Evolutionary conservation across 2,113 vertebrate species (phyloP), one percentile per base, ranked within the genome.

Genomic region (Alosa alosa): DNA sequence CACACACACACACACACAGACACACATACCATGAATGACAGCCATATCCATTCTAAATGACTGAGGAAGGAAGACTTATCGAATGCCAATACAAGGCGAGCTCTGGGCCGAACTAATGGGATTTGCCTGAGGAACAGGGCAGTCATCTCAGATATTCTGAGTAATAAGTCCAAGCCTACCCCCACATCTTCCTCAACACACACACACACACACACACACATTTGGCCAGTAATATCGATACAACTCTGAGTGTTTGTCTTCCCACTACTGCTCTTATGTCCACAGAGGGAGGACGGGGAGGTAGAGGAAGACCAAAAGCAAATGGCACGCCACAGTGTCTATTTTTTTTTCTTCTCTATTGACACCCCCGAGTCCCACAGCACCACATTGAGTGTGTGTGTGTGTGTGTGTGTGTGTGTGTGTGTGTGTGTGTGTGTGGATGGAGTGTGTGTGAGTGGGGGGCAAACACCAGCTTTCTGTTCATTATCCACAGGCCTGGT

Each of bases 71-170:
- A 89, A 94, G 92, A 92, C 72, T 92, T 92, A 93, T 94, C 78
- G 91, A 93, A 93, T 92, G 90, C 90, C 92, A 92, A 92, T 91
- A 93, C 91, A 93, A 94, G 93, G 91, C 72, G 31, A 78, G 72
- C 31, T 78, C 72, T 78, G 72, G 13, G 72, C 25, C 13, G 31
- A 78, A 78, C 10, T 78, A 78, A 78, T 78, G 31, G 72, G 72
- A 78, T 78, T 78, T 78, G 72, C 72, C 72, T 78, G 31, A 78
- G 72, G 72, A 78, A 39, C 72, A 78, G 72, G 72, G 72, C 31
- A 78, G 72, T 78, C 36, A 78, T 78, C 25, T 78, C 31, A 15
- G 10, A 78, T 11, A 78, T 78, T 39, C 72, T 39, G 72, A 78
- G 72, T n/a, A 68, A 78, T 72, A 36, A 72, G 64, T 72, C 25